These are phyloP conservation scores for Laupala kohalensis DNA, from an alignment of 1,140 invertebrate species.

Conservation along the genomic window DNA sequence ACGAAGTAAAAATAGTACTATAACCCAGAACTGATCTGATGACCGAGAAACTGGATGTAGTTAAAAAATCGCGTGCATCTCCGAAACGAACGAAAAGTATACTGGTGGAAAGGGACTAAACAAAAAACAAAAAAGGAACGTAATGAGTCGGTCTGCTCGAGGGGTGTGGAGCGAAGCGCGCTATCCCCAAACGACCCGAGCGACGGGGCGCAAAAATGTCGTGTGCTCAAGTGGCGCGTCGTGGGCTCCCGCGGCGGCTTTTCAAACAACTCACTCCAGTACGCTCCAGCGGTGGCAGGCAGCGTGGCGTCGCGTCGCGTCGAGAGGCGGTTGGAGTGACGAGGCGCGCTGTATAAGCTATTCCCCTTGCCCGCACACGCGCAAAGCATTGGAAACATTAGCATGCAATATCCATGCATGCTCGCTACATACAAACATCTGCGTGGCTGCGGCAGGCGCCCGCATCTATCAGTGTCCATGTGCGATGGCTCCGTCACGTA, in stretches of 20 bases:
- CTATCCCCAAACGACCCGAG: too few relatives aligned
- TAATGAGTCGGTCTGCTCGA: too few relatives aligned
- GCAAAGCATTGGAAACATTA: slow-evolving; percentile 21
- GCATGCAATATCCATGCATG: background rate
- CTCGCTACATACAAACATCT: background rate
- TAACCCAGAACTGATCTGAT: too few relatives aligned
- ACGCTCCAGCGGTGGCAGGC: background rate
- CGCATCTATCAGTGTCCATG: background rate
- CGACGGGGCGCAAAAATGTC: too few relatives aligned
- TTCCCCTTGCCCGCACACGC: slow-evolving; percentile 15
- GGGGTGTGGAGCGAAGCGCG: too few relatives aligned
- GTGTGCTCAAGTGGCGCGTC: background rate
- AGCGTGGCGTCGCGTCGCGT: background rate
- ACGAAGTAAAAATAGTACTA: too few relatives aligned
- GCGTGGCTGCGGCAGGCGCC: background rate
- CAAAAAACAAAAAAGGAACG: too few relatives aligned
- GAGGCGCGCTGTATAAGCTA: background rate
- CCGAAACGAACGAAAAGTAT: too few relatives aligned
- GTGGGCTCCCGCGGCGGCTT: background rate
- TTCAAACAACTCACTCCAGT: background rate
- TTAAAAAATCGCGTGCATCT: too few relatives aligned
- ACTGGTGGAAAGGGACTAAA: too few relatives aligned
- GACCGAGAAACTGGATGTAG: too few relatives aligned
- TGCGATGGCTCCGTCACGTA: background rate
- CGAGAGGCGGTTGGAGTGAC: background rate